Evolutionary conservation across 2,888 invertebrate species (phyloP).

Genomic region (Lithophane leautieri): DNA sequence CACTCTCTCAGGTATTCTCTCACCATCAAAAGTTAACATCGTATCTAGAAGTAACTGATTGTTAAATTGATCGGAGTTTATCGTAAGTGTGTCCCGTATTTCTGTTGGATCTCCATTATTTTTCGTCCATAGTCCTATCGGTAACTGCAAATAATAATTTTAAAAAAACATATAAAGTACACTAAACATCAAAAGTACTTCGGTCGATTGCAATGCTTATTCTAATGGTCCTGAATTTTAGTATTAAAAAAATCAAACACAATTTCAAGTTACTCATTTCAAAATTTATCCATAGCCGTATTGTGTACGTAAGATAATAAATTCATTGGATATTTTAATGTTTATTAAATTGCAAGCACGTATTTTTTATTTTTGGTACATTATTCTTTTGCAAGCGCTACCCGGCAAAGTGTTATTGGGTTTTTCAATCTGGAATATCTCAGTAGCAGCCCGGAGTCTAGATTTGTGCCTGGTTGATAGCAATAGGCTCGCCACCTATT

Average conservation of each 20-base stretch:
- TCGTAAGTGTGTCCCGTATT: slow-evolving; percentile 87
- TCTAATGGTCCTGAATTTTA: background rate
- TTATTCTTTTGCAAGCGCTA: too few relatives aligned
- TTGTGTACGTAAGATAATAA: too few relatives aligned
- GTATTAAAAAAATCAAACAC: background rate
- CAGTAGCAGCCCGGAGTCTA: background rate
- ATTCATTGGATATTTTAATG: too few relatives aligned
- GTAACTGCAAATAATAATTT: slow-evolving; percentile 57
- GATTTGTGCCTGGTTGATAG: background rate
- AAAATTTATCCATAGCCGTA: background rate
- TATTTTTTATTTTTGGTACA: too few relatives aligned
- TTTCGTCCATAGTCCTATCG: slow-evolving; percentile 88
- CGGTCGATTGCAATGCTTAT: background rate
- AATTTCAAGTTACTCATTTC: background rate
- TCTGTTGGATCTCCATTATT: slow-evolving; percentile 94
- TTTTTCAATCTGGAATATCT: background rate
- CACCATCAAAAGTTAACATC: slow-evolving; percentile 93
- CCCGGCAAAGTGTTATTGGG: background rate
- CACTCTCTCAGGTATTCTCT: slow-evolving; percentile 97
- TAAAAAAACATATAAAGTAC: background rate
- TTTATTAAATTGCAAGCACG: background rate
- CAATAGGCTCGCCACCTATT: background rate
- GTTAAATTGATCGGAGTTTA: slow-evolving; percentile 71
- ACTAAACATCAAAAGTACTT: background rate
- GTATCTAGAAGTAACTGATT: slow-evolving; percentile 91